Evolutionary conservation across 2,113 vertebrate species (phyloP).

Genomic region (Eubucco bourcierii): DNA sequence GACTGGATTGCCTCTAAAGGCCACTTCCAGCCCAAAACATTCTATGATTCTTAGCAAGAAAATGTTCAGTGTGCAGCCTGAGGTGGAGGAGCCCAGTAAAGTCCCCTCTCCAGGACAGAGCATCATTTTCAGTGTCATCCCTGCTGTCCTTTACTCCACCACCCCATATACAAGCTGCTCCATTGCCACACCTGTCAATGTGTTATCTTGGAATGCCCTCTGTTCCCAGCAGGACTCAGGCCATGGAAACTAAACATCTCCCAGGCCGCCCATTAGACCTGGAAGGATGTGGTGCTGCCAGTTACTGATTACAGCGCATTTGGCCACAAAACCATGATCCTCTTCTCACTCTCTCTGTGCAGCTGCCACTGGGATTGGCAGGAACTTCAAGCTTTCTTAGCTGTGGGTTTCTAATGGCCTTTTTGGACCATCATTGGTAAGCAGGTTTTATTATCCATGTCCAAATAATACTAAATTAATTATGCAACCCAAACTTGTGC

Average conservation of each 20-base stretch:
- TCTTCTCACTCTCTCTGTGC: neutral
- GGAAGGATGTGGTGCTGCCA: neutral
- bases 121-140: fast-evolving
- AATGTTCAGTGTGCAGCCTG: neutral
- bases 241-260: neutral
- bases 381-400: constrained; percentile 37
- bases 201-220: neutral
- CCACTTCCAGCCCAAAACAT: neutral
- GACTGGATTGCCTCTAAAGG: neutral
- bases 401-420: constrained; percentile 34
- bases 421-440: constrained; percentile 32
- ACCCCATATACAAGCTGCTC: fast-evolving
- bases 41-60: neutral
- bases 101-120: neutral
- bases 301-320: neutral
- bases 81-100: neutral
- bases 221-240: neutral
- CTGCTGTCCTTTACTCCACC: neutral
- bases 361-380: constrained; percentile 48
- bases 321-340: neutral
- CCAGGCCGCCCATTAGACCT: neutral
- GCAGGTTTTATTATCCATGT: constrained; percentile 24
- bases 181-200: fast-evolving
- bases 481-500: neutral
- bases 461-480: constrained; percentile 35